Conservation (phyloP, 2,797 vertebrate genomes). For the Streptopelia turtur region DNA sequence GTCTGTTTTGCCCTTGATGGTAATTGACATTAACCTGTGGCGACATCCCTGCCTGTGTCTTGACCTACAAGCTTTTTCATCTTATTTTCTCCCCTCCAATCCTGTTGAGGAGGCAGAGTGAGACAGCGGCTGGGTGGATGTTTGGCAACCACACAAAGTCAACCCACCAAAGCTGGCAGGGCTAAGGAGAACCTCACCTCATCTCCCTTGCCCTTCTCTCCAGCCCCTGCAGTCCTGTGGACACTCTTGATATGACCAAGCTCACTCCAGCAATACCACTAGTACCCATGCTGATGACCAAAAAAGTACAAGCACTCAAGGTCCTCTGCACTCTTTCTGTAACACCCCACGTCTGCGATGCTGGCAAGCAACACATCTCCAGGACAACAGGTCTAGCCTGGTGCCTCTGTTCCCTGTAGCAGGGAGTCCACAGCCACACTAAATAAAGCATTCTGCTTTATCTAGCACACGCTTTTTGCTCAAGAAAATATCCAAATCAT, state of each 20-base stretch:
- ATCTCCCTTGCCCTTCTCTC: not conserved
- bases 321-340: not conserved
- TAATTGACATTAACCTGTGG: too few species aligned
- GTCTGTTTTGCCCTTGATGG: not conserved
- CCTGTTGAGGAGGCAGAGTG: not conserved
- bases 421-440: not conserved
- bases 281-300: not conserved
- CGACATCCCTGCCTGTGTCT: not conserved
- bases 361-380: not conserved
- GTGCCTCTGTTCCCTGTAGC: not conserved
- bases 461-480: not conserved
- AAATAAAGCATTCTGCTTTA: not conserved
- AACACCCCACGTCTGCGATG: not conserved
- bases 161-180: not conserved
- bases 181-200: not conserved
- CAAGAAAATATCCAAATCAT: not conserved
- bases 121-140: fast-evolving
- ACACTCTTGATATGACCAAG: not conserved
- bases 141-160: not conserved
- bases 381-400: not conserved
- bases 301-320: not conserved
- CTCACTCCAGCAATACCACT: not conserved
- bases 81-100: not conserved
- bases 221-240: not conserved
- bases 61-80: not conserved